phyloP scores from a whole-genome alignment of 2,113 vertebrate species.

The Tichodroma muraria region DNA sequence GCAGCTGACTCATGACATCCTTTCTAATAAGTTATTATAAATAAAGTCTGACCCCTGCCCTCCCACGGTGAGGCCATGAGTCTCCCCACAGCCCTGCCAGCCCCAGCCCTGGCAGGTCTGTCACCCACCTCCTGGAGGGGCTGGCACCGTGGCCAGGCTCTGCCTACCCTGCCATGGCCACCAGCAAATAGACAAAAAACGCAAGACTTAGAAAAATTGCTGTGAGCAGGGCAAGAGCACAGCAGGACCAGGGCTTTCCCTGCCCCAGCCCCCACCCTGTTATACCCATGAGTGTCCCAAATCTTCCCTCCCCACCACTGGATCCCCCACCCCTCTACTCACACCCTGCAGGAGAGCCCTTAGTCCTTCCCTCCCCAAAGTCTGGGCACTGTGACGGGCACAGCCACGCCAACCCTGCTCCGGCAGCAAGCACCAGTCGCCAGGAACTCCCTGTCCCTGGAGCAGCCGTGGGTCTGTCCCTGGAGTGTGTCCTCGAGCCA shows the following conservation, averaged over 20 bases:
- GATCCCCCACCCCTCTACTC: background rate
- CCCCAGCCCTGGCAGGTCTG: background rate
- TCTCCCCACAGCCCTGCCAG: background rate
- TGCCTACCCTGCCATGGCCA: background rate
- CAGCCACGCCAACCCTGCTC: fast-evolving
- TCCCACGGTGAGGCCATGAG: fast-evolving
- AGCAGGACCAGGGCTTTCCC: background rate
- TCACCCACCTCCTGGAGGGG: background rate
- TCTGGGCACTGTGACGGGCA: background rate
- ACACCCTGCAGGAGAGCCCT: background rate
- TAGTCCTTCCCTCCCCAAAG: fast-evolving
- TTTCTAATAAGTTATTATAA: constrained; percentile 53
- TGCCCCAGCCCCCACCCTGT: background rate
- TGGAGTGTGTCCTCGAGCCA: background rate
- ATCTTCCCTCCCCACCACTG: background rate
- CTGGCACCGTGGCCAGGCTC: background rate
- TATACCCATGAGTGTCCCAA: background rate
- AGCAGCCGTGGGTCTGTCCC: background rate
- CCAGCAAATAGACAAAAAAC: background rate
- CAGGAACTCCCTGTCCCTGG: background rate
- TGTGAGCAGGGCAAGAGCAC: background rate
- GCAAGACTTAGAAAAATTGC: background rate
- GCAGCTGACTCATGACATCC: fast-evolving
- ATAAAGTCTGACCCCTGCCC: background rate
- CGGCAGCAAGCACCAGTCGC: fast-evolving